Evolutionary conservation across 2,113 vertebrate species (phyloP).

Genomic region (Furnarius figulus): DNA sequence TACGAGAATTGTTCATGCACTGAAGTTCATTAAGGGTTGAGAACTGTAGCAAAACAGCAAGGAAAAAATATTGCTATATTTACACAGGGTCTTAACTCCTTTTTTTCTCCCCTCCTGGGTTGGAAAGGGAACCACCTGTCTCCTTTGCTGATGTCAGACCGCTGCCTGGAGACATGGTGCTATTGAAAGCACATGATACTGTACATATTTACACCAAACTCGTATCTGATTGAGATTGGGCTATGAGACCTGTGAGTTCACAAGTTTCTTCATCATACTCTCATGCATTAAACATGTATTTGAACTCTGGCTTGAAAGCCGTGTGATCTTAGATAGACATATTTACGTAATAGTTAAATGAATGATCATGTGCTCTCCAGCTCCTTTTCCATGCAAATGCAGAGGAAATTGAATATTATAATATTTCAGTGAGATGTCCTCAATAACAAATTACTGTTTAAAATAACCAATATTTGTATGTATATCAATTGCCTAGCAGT

Average conservation of each 20-base stretch:
- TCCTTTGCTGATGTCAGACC: conserved; percentile 74
- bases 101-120: conserved; percentile 28
- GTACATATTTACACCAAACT: conserved; percentile 75
- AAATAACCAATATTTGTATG: conserved; percentile 72
- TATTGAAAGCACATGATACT: conserved; percentile 73
- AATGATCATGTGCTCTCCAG: conserved; percentile 34
- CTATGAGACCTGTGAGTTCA: conserved; percentile 65
- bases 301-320: conserved; percentile 48
- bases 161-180: conserved; percentile 73
- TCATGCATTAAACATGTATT: conserved; percentile 73
- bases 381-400: conserved; percentile 65
- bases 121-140: conserved; percentile 79
- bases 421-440: conserved; percentile 69
- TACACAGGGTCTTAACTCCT: conserved; percentile 53
- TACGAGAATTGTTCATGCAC: conserved; percentile 46
- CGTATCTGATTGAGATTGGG: conserved; percentile 68
- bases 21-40: conserved; percentile 66
- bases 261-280: conserved; percentile 66
- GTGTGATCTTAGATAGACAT: conserved; percentile 39
- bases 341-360: conserved; percentile 69
- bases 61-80: conserved; percentile 72
- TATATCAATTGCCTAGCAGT: conserved; percentile 70
- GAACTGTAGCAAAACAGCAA: conserved; percentile 45
- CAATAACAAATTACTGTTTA: conserved; percentile 66
- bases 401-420: conserved; percentile 68